A percentile compares a stretch with the other conserved stretches of the same genome.
phyloP scores from a whole-genome alignment of 2,888 invertebrate genomes.

The Adelphocoris suturalis region DNA sequence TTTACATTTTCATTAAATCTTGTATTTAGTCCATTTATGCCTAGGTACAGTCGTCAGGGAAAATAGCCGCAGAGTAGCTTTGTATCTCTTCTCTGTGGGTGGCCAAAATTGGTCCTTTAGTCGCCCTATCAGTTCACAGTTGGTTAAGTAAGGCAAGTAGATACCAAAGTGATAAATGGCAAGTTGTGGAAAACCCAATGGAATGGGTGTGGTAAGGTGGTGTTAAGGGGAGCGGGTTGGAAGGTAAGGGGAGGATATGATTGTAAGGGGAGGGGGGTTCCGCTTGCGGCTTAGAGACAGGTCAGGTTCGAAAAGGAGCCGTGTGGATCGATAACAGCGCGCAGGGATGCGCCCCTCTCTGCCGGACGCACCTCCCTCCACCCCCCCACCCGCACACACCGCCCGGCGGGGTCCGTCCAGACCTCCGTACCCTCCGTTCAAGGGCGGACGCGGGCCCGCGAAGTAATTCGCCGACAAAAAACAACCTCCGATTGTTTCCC shows the following conservation, averaged over 20 bases:
- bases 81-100: too few species aligned
- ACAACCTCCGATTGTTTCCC: neutral
- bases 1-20: too few species aligned
- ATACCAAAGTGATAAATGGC: conserved; percentile 37
- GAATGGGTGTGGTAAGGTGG: neutral
- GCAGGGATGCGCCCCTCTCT: conserved; percentile 49
- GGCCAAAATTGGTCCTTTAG: too few species aligned
- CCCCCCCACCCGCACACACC: neutral
- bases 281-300: conserved; percentile 51
- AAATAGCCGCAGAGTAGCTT: too few species aligned
- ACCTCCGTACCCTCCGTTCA: conserved; percentile 27
- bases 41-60: too few species aligned
- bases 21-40: too few species aligned
- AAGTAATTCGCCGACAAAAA: neutral
- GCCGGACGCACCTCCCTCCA: neutral
- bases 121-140: neutral
- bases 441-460: conserved; percentile 33
- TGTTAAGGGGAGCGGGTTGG: neutral
- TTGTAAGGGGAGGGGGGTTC: neutral
- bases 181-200: neutral
- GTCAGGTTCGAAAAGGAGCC: conserved; percentile 64
- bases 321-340: conserved; percentile 57
- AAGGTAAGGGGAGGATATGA: neutral
- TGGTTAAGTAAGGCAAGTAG: conserved; percentile 39
- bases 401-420: neutral